Evolutionary conservation across 2,113 vertebrate species (phyloP).

Genomic region (Spea bombifrons): DNA sequence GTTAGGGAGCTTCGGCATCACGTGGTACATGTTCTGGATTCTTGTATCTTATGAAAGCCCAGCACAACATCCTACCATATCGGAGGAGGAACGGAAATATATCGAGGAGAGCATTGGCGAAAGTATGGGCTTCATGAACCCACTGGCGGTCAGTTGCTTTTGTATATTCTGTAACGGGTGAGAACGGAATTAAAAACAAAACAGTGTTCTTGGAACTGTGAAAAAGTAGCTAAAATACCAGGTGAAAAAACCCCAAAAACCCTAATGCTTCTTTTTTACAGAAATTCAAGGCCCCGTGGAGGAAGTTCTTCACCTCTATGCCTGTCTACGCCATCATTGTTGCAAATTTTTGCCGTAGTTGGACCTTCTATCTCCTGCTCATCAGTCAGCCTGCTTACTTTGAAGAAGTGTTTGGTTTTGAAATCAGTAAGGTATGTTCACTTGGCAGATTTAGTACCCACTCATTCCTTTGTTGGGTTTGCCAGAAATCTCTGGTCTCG

Average conservation of each 20-base stretch:
- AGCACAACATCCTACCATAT: constrained; percentile 66
- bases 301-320: constrained; percentile 87
- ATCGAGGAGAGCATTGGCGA: constrained; percentile 70
- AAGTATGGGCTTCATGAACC: constrained; percentile 64
- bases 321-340: constrained; percentile 90
- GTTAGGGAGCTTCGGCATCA: constrained; percentile 66
- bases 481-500: background rate
- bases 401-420: constrained; percentile 88
- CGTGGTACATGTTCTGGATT: constrained; percentile 70
- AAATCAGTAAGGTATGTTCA: constrained; percentile 82
- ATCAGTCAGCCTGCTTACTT: constrained; percentile 92
- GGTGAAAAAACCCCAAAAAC: too few species aligned
- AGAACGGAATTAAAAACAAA: too few species aligned
- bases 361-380: constrained; percentile 89
- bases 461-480: constrained; percentile 2
- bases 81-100: constrained; percentile 65
- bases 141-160: constrained; percentile 53
- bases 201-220: too few species aligned
- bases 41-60: constrained; percentile 67
- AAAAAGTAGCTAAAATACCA: too few species aligned
- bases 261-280: constrained; percentile 48
- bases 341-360: constrained; percentile 88
- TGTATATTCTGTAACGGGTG: background rate
- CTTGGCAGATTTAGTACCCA: background rate
- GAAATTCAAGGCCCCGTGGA: constrained; percentile 89